phyloP scores from a whole-genome alignment of 2,113 vertebrate genomes.

The Dromiciops gliroides region DNA sequence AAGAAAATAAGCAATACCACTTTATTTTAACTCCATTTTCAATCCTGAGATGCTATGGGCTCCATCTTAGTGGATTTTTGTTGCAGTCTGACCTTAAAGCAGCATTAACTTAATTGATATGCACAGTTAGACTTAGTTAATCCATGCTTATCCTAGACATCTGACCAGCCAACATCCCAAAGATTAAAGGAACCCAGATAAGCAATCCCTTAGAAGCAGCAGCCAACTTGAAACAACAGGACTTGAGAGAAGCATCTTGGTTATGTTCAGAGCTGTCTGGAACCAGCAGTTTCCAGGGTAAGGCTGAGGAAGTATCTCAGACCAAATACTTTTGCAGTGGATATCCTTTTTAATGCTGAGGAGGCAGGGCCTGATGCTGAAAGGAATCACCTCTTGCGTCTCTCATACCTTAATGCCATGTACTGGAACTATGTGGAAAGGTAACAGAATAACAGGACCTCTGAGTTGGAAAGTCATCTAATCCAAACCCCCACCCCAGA shows the following conservation, averaged over 20 bases:
- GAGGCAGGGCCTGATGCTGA: not conserved
- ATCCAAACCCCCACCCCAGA: not conserved
- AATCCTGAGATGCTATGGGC: not conserved
- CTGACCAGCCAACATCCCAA: slow-evolving; percentile 65
- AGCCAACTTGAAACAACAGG: slow-evolving; percentile 35
- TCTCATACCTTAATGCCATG: not conserved
- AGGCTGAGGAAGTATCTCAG: not conserved
- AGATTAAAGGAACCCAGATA: slow-evolving; percentile 73
- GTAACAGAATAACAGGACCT: not conserved
- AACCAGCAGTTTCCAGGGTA: not conserved
- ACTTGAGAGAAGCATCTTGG: not conserved
- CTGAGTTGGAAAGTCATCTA: not conserved
- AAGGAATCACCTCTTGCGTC: not conserved
- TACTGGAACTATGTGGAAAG: not conserved
- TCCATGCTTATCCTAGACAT: slow-evolving; percentile 77
- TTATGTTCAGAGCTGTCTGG: not conserved
- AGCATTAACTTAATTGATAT: slow-evolving; percentile 79
- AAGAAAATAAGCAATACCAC: not conserved
- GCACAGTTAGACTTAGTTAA: slow-evolving; percentile 80
- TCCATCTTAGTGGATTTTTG: slow-evolving; percentile 45
- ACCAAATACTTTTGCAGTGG: rapidly evolving
- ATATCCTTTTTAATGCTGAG: not conserved
- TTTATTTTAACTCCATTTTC: not conserved
- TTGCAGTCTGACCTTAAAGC: slow-evolving; percentile 60
- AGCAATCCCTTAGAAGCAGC: slow-evolving; percentile 53